phyloP scores from a whole-genome alignment of 2,113 vertebrate species.

The Dascyllus trimaculatus region DNA sequence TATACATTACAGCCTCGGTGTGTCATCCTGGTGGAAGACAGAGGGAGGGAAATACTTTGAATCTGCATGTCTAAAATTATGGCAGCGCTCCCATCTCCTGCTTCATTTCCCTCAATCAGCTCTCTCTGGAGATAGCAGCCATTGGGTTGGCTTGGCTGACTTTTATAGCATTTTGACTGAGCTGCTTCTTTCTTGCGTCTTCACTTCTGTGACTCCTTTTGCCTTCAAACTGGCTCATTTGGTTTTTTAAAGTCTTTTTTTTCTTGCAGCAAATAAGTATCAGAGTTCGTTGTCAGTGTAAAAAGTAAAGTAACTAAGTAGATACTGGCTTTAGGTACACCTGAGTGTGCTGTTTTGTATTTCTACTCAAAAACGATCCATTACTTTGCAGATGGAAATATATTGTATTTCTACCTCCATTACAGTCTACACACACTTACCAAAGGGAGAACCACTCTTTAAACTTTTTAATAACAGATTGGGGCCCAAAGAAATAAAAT shows the following conservation, averaged over 20 bases:
- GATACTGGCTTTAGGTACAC: neutral
- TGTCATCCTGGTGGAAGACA: constrained; percentile 38
- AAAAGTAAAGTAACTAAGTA: neutral
- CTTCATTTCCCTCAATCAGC: constrained; percentile 62
- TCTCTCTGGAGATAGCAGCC: constrained; percentile 45
- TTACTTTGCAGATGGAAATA: too few relatives aligned
- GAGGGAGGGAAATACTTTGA: constrained; percentile 25
- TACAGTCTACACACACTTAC: too few relatives aligned
- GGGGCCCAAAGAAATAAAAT: too few relatives aligned
- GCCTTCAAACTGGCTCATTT: constrained; percentile 16
- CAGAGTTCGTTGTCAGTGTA: neutral
- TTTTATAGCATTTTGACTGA: constrained; percentile 49
- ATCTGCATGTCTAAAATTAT: constrained; percentile 54
- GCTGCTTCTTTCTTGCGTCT: neutral
- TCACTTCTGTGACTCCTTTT: constrained; percentile 30
- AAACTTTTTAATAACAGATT: neutral
- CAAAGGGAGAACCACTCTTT: too few relatives aligned
- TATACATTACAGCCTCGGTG: constrained; percentile 11
- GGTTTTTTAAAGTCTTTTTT: neutral
- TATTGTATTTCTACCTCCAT: too few relatives aligned
- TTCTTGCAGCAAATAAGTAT: neutral
- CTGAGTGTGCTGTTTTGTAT: neutral
- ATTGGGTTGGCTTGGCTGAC: constrained; percentile 48
- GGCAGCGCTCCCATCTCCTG: constrained; percentile 30
- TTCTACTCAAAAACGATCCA: neutral